Conservation (phyloP, 2,888 invertebrate genomes). For the Nebria salina region DNA sequence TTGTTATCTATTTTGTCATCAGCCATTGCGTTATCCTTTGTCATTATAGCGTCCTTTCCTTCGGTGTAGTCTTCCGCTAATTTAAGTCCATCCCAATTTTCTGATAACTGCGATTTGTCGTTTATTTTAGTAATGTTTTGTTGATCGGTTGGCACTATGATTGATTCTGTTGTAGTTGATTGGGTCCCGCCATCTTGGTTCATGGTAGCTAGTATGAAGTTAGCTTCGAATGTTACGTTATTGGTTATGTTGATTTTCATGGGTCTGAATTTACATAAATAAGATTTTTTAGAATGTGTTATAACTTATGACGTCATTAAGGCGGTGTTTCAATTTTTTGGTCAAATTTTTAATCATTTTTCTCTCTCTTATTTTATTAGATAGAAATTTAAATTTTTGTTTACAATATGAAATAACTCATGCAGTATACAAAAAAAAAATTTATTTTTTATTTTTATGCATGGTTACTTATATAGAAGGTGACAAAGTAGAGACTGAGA, state of each 20-base stretch:
- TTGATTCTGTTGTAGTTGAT: conserved; percentile 58
- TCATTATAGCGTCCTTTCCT: conserved; percentile 12
- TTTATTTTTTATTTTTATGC: too few species aligned
- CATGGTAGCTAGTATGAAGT: conserved; percentile 82
- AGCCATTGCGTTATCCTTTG: conserved; percentile 20
- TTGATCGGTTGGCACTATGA: conserved; percentile 46
- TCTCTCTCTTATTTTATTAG: too few species aligned
- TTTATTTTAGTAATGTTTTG: conserved; percentile 34
- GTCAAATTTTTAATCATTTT: too few species aligned
- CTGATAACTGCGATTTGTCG: neutral
- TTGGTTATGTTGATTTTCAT: conserved; percentile 79
- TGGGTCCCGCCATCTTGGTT: conserved; percentile 66
- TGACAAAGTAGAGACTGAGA: too few species aligned
- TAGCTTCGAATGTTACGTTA: conserved; percentile 78
- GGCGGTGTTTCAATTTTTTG: too few species aligned
- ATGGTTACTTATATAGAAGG: too few species aligned
- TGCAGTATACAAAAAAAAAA: too few species aligned
- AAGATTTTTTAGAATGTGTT: neutral
- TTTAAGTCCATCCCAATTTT: conserved; percentile 9
- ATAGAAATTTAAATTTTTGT: too few species aligned
- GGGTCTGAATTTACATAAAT: conserved; percentile 66
- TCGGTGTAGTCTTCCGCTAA: conserved; percentile 20
- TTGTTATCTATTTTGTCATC: conserved; percentile 29
- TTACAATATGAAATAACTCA: too few species aligned
- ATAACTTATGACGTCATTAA: too few species aligned